Base-by-base conservation (phyloP, 2,113 vertebrate genomes). In the Catharus bicknelli region DNA sequence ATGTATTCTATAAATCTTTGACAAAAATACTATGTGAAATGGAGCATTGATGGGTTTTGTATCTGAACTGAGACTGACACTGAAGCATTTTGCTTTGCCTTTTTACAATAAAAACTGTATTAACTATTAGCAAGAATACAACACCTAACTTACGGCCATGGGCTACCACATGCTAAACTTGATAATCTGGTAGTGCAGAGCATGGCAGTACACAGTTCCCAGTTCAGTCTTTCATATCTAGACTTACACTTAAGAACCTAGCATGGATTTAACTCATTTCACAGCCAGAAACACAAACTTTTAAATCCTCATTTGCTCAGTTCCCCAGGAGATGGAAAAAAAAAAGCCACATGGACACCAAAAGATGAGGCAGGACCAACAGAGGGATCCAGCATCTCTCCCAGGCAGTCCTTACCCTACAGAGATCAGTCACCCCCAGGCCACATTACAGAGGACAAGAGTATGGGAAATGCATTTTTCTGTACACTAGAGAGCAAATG, bases 161-260 rank as follows among this genome's bases (percentile, higher is more conserved):
- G 38, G 43, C 18, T 67, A 40, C 8, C 6, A 40, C 4, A 40
- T 4, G 27, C 11, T 27, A 34, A 81, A 53, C 20, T 45, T 68
- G 22, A 14, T 76, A 69, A 82, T 2, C 10, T 38, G 22, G 8
- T 9, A 68, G 25, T 21, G 27, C 8, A 45, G 19, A 51, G 34
- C 10, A 54, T 4, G 32, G 36, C n/a, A 80, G 10, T 7, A 26
- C 8, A 43, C 0, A 64, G n/a, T 11, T 4, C 18, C 6, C 43
- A 69, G 0, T 5, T 54, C 47, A 88, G 23, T 3, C 13, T 87
- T 78, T 74, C 67, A 40, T 74, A 15, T 9, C 47, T 10, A 58
- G 22, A 54, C 50, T 83, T 73, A 38, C 0, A 3, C 38, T 67
- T 53, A 43, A 55, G 13, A 84, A n/a, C 10, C 16, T 30, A 40